Evolutionary conservation across 2,888 invertebrate genomes (phyloP), one percentile per base, ranked within the genome.

Genomic region (Microchrysa polita): DNA sequence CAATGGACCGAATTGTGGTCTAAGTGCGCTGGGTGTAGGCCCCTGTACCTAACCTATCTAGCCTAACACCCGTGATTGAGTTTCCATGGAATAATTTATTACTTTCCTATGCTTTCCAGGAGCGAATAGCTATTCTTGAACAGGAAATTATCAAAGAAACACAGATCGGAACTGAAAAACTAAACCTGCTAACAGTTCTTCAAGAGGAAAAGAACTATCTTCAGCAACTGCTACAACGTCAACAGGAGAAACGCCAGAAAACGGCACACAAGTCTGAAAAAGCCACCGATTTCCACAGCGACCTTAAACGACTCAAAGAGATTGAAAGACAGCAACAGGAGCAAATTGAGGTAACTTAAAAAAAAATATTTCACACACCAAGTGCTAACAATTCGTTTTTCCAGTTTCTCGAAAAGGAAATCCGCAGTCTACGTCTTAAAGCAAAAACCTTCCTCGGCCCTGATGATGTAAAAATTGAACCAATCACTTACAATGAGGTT

Each of bases 131-230:
- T 0, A 77, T 81, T 14, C 80, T 82, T 74, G 82, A 87, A 77
- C 79, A 81, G 20, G 82, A 84, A 63, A 78, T 88, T 42, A 83
- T 86, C 10, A 81, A 82, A 73, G 81, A 85, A 34, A 86, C 88
- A 2, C 85, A 86, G 75, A 84, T 86, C 42, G 88, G 89, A 76
- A 88, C 89, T 0, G 86, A 87, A 73, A 87, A 88, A 76, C 77
- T 88, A 42, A 88, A 88, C 78, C 82, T 90, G 16, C 76, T 89
- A 5, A 84, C 87, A 0, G 81, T 88, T n/a, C 81, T 90, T 34
- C 87, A 86, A 59, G 87, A 86, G 67, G 89, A 90, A 77, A 86
- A 86, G 77, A 82, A 84, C 2, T 84, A 86, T 71, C 79, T 90
- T n/a, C 79, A 80, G 1, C 84, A 84, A 59, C 74, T 86, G 5